Conservation (phyloP, 92 coral and sea anemone genomes). For the Blastomussa wellsi region DNA sequence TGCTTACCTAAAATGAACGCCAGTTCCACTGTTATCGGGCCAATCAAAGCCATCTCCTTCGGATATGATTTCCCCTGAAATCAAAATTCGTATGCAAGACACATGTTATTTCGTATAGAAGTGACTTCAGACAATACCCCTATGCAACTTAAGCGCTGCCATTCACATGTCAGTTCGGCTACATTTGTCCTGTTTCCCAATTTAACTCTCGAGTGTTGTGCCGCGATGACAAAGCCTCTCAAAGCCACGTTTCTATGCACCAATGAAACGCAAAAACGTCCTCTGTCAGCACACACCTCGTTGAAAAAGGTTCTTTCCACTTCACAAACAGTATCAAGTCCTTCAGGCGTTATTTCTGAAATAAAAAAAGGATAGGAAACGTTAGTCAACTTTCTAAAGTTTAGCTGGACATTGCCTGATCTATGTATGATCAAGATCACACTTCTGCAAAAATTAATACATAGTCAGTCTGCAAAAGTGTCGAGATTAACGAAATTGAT, state of each 20-base stretch:
- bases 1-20: conserved; percentile 72
- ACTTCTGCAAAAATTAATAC: neutral
- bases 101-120: neutral
- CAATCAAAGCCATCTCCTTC: conserved; percentile 30
- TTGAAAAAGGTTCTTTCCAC: neutral
- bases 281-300: neutral
- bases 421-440: neutral
- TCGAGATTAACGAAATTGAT: neutral
- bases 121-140: neutral
- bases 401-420: too few species aligned
- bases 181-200: too few species aligned
- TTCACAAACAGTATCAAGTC: neutral
- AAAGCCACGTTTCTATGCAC: too few species aligned
- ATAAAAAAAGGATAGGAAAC: neutral
- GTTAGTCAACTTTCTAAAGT: too few species aligned
- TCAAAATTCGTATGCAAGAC: neutral
- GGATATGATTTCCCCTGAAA: neutral
- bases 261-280: too few species aligned
- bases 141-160: neutral
- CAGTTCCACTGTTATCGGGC: conserved; percentile 65
- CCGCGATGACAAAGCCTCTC: neutral
- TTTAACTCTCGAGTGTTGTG: neutral
- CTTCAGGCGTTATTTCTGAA: neutral
- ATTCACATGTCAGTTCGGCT: neutral
- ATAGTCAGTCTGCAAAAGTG: neutral